Evolutionary conservation across 2,113 vertebrate species (phyloP), one percentile per base, ranked within the genome.

Genomic region (Argyrosomus japonicus): DNA sequence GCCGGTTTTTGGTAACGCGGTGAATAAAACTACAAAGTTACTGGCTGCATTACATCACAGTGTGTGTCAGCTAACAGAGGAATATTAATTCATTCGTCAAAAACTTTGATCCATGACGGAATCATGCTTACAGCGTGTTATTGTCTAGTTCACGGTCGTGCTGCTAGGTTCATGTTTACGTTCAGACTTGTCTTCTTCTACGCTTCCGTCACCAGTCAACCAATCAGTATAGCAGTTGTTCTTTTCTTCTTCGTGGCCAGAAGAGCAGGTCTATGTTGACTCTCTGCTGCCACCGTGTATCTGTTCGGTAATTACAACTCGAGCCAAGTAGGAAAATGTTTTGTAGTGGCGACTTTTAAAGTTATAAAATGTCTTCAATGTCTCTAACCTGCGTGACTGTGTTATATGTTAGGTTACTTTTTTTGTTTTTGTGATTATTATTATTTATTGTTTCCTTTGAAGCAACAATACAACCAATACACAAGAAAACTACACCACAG

Each of bases 171-270:
- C 2, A 19, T 85, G 56, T 75, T 78, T 61, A 13, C 25, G 6
- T 64, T 70, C 43, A 1, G 40, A 5, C 19, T 21, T 1, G 0
- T 60, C 43, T 73, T 81, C 73, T 43, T 83, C 57, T 62, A 25
- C 23, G 29, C 58, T 45, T 68, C 21, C n/a, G 21, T 43, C 4
- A 12, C 5, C 19, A 27, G 1, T 51, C 48, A 23, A 0, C 82
- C 90, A 84, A 82, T 87, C 77, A 14, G 29, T 29, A 29, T 3
- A 29, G n/a, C 29, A 51, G 6, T 0, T 2, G 36, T 48, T 4
- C 15, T 47, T 7, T 86, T n/a, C 6, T 91, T 88, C 84, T 86
- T 91, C 82, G 68, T 45, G 43, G 58, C 7, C 27, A 23, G 14
- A 36, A 57, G 47, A 12, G 1, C 17, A 18, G 5, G 18, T 51